A percentile compares a stretch with the other conserved stretches of the same genome.
phyloP scores from a whole-genome alignment of 1,140 invertebrate genomes.

The Plutomurus gul region DNA sequence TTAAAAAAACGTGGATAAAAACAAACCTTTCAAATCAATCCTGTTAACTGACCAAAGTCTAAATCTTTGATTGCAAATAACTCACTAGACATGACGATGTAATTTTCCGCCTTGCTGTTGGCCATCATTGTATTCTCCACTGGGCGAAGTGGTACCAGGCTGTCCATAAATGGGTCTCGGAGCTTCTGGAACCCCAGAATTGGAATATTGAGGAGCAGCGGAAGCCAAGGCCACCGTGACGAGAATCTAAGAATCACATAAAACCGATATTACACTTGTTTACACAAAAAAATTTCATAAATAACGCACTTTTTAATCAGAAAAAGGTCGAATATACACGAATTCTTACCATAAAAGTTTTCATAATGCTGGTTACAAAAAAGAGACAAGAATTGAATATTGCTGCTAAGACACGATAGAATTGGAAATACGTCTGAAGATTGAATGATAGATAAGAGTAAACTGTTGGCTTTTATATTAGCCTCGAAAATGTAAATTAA shows the following conservation, averaged over 20 bases:
- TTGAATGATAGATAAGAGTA: background rate
- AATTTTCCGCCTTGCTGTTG: background rate
- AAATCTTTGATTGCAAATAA: background rate
- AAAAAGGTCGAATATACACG: too few relatives aligned
- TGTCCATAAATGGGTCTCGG: background rate
- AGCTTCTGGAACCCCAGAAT: conserved; percentile 31
- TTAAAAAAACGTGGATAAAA: background rate
- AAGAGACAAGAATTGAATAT: background rate
- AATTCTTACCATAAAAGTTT: too few relatives aligned
- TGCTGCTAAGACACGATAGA: background rate
- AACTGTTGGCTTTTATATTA: background rate
- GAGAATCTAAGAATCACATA: background rate
- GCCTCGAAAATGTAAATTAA: conserved; percentile 1
- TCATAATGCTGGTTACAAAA: background rate
- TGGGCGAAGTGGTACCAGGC: background rate
- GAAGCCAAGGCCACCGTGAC: conserved; percentile 1
- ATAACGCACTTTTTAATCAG: too few relatives aligned
- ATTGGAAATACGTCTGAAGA: background rate
- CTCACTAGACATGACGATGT: conserved; percentile 37
- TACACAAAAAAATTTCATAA: background rate
- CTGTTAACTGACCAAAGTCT: background rate
- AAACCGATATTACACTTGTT: background rate
- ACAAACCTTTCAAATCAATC: background rate
- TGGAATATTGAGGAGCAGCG: conserved; percentile 35
- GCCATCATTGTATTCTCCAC: background rate